A percentile compares a stretch with the other conserved stretches of the same genome.
Evolutionary conservation across 2,888 invertebrate species (phyloP).

Genomic region (Drosophila sordidula): DNA sequence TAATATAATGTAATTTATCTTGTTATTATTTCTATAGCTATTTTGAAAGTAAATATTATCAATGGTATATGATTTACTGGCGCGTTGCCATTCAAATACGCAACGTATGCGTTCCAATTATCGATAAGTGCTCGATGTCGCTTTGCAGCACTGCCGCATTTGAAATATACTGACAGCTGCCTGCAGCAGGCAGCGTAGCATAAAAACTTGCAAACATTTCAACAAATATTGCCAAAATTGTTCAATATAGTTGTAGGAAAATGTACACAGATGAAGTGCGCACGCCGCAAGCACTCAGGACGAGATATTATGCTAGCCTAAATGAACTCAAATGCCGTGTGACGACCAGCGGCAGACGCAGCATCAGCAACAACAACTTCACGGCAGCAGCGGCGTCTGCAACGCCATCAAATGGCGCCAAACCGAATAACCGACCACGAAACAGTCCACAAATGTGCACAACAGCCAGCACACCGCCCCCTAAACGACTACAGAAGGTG

Average conservation of each 20-base stretch:
- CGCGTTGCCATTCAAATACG: neutral
- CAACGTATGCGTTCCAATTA: neutral
- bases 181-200: slow-evolving; percentile 30
- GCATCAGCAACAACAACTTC: slow-evolving; percentile 31
- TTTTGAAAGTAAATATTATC: neutral
- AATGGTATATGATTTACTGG: neutral
- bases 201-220: slow-evolving; percentile 12
- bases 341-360: slow-evolving; percentile 45
- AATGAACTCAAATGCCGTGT: slow-evolving; percentile 55
- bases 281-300: slow-evolving; percentile 61
- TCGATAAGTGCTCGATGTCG: slow-evolving; percentile 14
- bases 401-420: slow-evolving; percentile 67
- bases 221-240: slow-evolving; percentile 22
- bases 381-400: slow-evolving; percentile 36
- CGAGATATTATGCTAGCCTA: slow-evolving; percentile 48
- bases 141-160: slow-evolving; percentile 40
- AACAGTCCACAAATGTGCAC: slow-evolving; percentile 58
- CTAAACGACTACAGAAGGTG: slow-evolving; percentile 86
- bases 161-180: slow-evolving; percentile 59
- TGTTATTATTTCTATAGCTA: neutral
- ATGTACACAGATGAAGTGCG: slow-evolving; percentile 67
- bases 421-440: slow-evolving; percentile 46
- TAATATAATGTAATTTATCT: neutral
- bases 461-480: slow-evolving; percentile 86
- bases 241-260: slow-evolving; percentile 19